Conservation (phyloP, 2,888 invertebrate species). For the Ganaspis brasiliensis region DNA sequence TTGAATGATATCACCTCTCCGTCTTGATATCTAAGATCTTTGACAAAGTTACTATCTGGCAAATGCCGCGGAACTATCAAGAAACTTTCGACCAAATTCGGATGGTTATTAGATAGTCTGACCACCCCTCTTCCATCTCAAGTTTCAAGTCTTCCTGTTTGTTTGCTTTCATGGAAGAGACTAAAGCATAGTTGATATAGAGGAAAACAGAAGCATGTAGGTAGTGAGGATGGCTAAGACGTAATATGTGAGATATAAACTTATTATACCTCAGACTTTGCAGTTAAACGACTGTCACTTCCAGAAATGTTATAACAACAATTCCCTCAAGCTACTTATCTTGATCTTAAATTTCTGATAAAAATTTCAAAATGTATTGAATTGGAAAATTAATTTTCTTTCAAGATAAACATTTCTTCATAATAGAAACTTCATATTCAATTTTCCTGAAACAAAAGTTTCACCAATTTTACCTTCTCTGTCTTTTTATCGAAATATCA, state of each 20-base stretch:
- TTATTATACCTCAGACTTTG: slow-evolving; percentile 21
- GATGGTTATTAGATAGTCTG: slow-evolving; percentile 30
- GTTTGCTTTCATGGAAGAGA: slow-evolving; percentile 28
- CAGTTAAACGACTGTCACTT: slow-evolving; percentile 18
- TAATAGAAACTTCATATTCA: not conserved
- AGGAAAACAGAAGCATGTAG: slow-evolving; percentile 35
- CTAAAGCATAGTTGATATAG: slow-evolving; percentile 20
- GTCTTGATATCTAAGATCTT: slow-evolving; percentile 51
- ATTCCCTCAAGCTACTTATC: slow-evolving; percentile 14
- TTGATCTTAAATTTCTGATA: not conserved
- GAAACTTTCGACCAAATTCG: slow-evolving; percentile 34
- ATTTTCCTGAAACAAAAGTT: not conserved
- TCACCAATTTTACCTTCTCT: too few species aligned
- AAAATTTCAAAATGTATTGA: not conserved
- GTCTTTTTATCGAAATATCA: too few species aligned
- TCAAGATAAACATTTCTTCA: not conserved
- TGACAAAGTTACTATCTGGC: slow-evolving; percentile 50
- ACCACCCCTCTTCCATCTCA: slow-evolving; percentile 21
- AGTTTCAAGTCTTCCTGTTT: slow-evolving; percentile 26
- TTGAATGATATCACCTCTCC: slow-evolving; percentile 46
- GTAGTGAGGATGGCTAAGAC: not conserved
- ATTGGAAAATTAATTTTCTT: not conserved
- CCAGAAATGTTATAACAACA: slow-evolving; percentile 17
- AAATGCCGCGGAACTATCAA: slow-evolving; percentile 38
- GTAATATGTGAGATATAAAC: slow-evolving; percentile 30